Percentiles rank a stretch among this genome's conserved stretches.
phyloP scores from a whole-genome alignment of 2,113 vertebrate genomes.

The Hepsetus odoe region DNA sequence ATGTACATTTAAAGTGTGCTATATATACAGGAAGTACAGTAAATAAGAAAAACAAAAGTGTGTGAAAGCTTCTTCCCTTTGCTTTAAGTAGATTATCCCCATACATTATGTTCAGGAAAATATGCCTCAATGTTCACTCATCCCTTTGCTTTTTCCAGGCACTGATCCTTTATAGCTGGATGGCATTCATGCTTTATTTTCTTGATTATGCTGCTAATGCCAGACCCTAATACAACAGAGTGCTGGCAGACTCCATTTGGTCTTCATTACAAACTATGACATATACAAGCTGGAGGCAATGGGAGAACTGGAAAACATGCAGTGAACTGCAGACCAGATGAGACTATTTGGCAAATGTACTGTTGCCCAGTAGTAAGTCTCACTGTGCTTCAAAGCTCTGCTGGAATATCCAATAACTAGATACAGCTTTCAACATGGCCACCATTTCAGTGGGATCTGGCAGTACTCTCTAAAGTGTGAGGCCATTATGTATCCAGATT shows the following conservation, averaged over 20 bases:
- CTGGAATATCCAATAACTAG: not conserved
- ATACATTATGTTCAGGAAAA: not conserved
- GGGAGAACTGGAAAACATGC: slow-evolving; percentile 3
- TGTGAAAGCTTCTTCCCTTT: no score
- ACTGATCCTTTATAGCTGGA: not conserved
- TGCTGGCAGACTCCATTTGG: slow-evolving; percentile 12
- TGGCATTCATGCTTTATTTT: not conserved
- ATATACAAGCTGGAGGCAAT: slow-evolving; percentile 25
- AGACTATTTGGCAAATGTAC: slow-evolving; percentile 12
- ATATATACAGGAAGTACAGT: no score
- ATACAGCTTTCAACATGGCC: not conserved
- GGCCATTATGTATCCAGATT: not conserved
- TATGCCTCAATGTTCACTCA: not conserved
- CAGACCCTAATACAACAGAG: not conserved
- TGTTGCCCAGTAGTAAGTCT: slow-evolving; percentile 31
- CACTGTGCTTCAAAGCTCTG: slow-evolving; percentile 16
- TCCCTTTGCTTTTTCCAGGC: not conserved
- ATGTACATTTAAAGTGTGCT: no score
- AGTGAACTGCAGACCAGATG: not conserved
- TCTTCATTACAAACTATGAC: slow-evolving; percentile 12
- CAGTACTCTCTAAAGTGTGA: not conserved
- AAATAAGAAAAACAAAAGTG: no score
- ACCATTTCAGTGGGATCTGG: not conserved
- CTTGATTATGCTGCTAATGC: not conserved
- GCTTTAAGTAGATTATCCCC: no score